Percentiles rank a stretch among this genome's conserved stretches.
Conservation (phyloP, 2,113 vertebrate genomes). For the Clarias magur region DNA sequence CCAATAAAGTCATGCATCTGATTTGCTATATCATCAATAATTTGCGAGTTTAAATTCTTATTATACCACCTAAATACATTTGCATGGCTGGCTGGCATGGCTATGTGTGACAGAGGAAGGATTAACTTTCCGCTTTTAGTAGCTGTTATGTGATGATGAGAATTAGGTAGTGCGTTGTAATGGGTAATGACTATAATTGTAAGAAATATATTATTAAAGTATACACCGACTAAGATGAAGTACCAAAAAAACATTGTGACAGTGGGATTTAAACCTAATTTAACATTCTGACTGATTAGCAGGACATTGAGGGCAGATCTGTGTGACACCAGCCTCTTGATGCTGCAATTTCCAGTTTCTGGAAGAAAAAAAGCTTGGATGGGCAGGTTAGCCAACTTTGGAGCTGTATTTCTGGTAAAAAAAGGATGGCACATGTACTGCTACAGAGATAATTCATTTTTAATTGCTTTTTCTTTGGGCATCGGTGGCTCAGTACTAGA, state of each 20-base stretch:
- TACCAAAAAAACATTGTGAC: not conserved
- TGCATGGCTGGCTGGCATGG: not conserved
- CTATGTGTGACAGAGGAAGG: not conserved
- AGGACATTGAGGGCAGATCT: not conserved
- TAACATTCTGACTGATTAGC: not conserved
- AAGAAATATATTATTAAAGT: not conserved
- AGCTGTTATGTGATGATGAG: not conserved
- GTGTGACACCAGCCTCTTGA: not conserved
- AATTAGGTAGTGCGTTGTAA: not conserved
- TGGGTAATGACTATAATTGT: not conserved
- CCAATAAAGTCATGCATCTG: not conserved
- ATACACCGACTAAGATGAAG: not conserved
- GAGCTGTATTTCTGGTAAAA: not conserved
- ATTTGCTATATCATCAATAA: not conserved
- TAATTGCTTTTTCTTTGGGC: not conserved
- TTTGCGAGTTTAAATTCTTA: not conserved
- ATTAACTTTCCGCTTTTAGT: too few species aligned
- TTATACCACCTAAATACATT: not conserved
- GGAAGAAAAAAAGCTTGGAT: not conserved
- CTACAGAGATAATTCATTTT: not conserved
- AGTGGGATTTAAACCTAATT: not conserved
- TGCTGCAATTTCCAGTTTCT: not conserved
- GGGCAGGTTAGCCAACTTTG: not conserved
- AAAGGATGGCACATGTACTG: not conserved
- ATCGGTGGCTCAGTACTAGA: too few species aligned